These are phyloP conservation scores for Solenopsis invicta DNA, from an alignment of 1,140 invertebrate species.

Conservation along the genomic window DNA sequence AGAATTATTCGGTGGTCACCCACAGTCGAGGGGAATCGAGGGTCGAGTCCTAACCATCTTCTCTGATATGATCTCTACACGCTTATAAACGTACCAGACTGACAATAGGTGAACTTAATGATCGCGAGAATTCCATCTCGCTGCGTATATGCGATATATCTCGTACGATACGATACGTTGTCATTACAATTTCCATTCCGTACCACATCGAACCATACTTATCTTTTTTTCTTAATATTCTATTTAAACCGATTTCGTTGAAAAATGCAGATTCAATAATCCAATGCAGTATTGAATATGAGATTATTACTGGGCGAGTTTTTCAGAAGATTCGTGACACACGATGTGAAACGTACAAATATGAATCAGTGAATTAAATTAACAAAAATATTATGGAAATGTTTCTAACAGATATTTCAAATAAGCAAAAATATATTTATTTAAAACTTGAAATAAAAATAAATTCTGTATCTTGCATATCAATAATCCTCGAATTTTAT, in stretches of 20 bases:
- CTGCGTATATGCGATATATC: constrained; percentile 32
- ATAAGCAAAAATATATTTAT: constrained; percentile 5
- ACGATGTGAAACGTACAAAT: not conserved
- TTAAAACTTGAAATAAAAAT: not conserved
- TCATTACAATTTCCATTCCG: not conserved
- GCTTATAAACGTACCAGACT: constrained; percentile 54
- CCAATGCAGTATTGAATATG: not conserved
- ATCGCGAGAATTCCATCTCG: constrained; percentile 64
- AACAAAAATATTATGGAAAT: constrained; percentile 16
- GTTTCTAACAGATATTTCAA: not conserved
- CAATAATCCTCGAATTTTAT: constrained; percentile 14
- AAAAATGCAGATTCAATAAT: not conserved
- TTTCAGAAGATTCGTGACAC: not conserved
- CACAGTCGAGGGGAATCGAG: not conserved
- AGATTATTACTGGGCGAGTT: too few species aligned
- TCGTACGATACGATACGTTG: not conserved
- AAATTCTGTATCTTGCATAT: not conserved
- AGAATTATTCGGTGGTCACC: constrained; percentile 69
- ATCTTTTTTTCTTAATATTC: not conserved
- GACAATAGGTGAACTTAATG: constrained; percentile 66
- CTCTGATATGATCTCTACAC: constrained; percentile 57
- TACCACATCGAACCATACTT: not conserved
- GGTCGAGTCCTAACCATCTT: constrained; percentile 65
- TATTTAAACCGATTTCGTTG: not conserved
- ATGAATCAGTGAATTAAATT: not conserved